Conservation (phyloP, 2,113 vertebrate genomes). For the Limanda limanda region DNA sequence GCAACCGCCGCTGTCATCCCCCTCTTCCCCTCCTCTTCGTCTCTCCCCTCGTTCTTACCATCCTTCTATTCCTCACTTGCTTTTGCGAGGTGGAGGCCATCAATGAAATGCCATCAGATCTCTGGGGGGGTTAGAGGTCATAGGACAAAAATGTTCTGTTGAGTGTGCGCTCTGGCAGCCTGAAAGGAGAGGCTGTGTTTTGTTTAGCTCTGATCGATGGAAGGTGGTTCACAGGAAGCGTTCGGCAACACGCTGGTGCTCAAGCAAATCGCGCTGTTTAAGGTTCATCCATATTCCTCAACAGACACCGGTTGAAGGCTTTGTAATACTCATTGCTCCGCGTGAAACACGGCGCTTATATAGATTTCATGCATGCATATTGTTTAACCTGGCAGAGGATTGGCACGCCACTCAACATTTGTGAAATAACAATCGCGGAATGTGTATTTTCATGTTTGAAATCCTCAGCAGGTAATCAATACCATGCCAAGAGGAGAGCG, state of each 20-base stretch:
- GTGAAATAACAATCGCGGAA: conserved; percentile 40
- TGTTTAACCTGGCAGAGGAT: conserved; percentile 35
- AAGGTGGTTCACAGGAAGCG: conserved; percentile 33
- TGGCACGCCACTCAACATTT: conserved; percentile 36
- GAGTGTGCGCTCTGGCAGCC: conserved; percentile 42
- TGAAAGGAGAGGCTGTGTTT: conserved; percentile 58
- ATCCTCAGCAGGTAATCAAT: conserved; percentile 69
- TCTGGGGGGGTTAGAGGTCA: conserved; percentile 73
- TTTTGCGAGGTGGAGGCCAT: conserved; percentile 50
- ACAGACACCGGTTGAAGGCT: background rate
- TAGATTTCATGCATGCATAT: conserved; percentile 31
- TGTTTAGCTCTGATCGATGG: conserved; percentile 60
- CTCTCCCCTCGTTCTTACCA: conserved; percentile 36
- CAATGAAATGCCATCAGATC: conserved; percentile 74
- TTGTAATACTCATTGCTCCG: conserved; percentile 5
- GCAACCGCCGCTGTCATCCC: conserved; percentile 46
- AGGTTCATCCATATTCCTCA: conserved; percentile 30
- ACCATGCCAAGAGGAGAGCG: conserved; percentile 43
- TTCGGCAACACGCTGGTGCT: conserved; percentile 18
- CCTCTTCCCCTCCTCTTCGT: conserved; percentile 39
- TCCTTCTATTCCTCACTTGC: conserved; percentile 41
- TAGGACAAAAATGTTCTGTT: conserved; percentile 66
- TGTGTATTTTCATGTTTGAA: conserved; percentile 56
- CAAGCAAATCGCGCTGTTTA: conserved; percentile 32
- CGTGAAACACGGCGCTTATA: conserved; percentile 10